Base-by-base conservation (phyloP, 2,888 invertebrate species). In the Parelbella ahira region DNA sequence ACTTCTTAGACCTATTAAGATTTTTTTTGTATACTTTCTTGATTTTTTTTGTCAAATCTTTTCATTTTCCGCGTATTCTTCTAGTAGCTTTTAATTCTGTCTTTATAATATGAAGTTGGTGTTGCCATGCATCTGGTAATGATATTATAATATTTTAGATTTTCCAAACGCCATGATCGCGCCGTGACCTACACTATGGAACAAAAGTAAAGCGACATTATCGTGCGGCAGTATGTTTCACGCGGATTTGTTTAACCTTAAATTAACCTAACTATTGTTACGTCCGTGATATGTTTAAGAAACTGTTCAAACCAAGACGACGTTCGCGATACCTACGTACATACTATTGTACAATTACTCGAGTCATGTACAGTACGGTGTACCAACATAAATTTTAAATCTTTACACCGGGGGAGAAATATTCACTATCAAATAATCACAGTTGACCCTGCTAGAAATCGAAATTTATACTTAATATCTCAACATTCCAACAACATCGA, bases 141-240 rank as follows among this genome's bases (percentile, higher is more conserved):
- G 41, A 33, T 15, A 18, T 24, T 20, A 5, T 25, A 30, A 29
- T 12, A 25, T 27, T 33, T 19, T 27, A 19, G 18, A 12, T 36
- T 36, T n/a, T n/a, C n/a, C n/a, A n/a, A n/a, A n/a, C n/a, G 32
- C 36, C 30, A 19, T 42, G 30, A 27, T 11, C 34, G 34, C 24
- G 19, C 20, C 12, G 33, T 7, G 13, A 33, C 54, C 49, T 58
- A 54, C 47, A 48, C 32, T 52, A 68, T 78, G 83, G 84, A 84
- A 81, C 84, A 74, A 82, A 83, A 82, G 81, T 72, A 66, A 80
- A 79, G 71, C 52, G 68, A 77, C 69, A 72, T 60, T 45, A 45
- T 38, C 8, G 32, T 25, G 39, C 24, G 32, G 41, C 41, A 27
- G 27, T 12, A 51, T 41, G 48, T 44, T 39, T 48, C 55, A 60